Percentiles rank a stretch among this genome's conserved stretches.
phyloP scores from a whole-genome alignment of 2,888 invertebrate genomes.

The Andrena bicolor region DNA sequence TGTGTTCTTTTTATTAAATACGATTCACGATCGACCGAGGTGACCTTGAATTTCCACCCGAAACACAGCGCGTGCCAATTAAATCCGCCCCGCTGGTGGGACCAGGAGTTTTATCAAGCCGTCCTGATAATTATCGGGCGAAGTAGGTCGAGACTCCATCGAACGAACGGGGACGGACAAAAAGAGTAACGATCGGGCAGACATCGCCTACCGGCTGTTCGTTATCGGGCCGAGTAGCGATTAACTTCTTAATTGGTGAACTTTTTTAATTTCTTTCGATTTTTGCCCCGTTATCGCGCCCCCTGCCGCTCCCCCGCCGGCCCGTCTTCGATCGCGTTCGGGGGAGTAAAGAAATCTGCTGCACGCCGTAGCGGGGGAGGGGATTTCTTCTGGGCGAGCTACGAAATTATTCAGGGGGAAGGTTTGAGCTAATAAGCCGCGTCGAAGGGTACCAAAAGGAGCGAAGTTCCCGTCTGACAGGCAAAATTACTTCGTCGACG shows the following conservation, averaged over 20 bases:
- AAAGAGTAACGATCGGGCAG: slow-evolving; percentile 69
- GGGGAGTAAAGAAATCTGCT: neutral
- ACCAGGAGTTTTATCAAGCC: slow-evolving; percentile 72
- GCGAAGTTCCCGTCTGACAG: slow-evolving; percentile 15
- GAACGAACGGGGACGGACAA: slow-evolving; percentile 59
- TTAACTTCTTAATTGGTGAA: slow-evolving; percentile 72
- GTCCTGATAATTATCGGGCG: slow-evolving; percentile 74
- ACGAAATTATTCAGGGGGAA: slow-evolving; percentile 33
- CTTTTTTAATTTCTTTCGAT: slow-evolving; percentile 64
- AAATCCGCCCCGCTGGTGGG: slow-evolving; percentile 57
- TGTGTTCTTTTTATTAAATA: slow-evolving; percentile 4
- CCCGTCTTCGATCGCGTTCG: neutral
- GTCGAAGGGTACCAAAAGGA: slow-evolving; percentile 18
- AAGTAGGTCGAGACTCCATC: slow-evolving; percentile 77
- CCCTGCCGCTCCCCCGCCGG: neutral
- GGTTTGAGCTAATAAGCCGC: slow-evolving; percentile 38
- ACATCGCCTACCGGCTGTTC: slow-evolving; percentile 65
- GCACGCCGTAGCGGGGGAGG: neutral
- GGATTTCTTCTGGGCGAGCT: slow-evolving; percentile 12
- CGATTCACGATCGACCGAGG: neutral
- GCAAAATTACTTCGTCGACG: slow-evolving; percentile 14
- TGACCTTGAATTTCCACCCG: slow-evolving; percentile 51
- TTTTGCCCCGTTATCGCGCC: slow-evolving; percentile 43
- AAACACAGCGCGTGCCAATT: slow-evolving; percentile 50
- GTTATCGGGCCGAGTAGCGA: slow-evolving; percentile 65